A percentile compares a stretch with the other conserved stretches of the same genome.
Conservation (phyloP, 2,888 invertebrate species). For the Drosophila putrida region DNA sequence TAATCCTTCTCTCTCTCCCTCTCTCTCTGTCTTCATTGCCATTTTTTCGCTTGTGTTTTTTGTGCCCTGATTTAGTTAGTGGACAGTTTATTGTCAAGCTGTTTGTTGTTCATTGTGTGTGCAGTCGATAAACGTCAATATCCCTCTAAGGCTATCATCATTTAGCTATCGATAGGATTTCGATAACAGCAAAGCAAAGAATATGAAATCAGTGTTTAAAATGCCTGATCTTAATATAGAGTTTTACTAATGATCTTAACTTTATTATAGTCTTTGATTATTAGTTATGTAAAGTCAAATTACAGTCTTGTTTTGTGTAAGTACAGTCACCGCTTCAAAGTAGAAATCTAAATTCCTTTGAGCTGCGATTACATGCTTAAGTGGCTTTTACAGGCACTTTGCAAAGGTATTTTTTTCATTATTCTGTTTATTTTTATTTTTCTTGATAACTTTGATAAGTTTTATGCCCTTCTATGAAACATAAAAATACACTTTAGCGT, state of each 20-base stretch:
- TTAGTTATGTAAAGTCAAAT: not conserved
- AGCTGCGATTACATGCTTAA: constrained; percentile 20
- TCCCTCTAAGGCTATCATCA: constrained; percentile 28
- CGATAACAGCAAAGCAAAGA: constrained; percentile 5
- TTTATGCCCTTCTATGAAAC: constrained; percentile 38
- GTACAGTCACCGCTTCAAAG: constrained; percentile 5
- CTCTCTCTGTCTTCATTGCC: not conserved
- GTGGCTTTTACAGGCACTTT: constrained; percentile 18
- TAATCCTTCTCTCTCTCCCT: no score
- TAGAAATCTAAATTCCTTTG: not conserved
- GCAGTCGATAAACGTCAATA: constrained; percentile 58
- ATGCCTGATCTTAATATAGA: no score
- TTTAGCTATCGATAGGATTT: constrained; percentile 14
- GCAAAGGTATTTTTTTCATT: constrained; percentile 8
- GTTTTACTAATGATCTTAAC: not conserved
- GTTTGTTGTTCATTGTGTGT: constrained; percentile 26
- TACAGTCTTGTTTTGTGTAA: not conserved
- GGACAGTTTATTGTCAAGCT: constrained; percentile 46
- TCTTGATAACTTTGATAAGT: constrained; percentile 38
- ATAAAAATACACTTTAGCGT: constrained; percentile 15
- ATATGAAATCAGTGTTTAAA: no score
- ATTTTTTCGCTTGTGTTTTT: constrained; percentile 1
- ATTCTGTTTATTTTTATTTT: no score
- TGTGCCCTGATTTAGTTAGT: constrained; percentile 16
- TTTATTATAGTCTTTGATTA: not conserved